Evolutionary conservation across 2,888 invertebrate genomes (phyloP), one percentile per base, ranked within the genome.

Genomic region (Chaetogeoica ovagalla): DNA sequence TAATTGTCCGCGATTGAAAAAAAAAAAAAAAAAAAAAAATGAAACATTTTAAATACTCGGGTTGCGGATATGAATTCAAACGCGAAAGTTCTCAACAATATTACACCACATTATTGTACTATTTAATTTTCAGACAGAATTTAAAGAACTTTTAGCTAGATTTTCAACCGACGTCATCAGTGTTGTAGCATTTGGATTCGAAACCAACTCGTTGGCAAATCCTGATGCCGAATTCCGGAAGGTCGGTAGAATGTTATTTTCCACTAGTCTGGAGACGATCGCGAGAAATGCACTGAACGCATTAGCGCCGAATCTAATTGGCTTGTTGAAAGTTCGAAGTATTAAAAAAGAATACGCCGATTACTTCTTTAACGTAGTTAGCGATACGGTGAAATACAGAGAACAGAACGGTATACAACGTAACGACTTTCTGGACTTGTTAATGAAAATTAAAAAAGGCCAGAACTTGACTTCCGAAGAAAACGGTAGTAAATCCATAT

Each of bases 81-180:
- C 11, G 48, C 11, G 48, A 48, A 30, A 11, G 48, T 11, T 48
- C 13, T 15, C 2, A 48, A 13, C 3, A 13, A 30, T 30, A 30
- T 30, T 30, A 30, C 4, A 30, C n/a, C n/a, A 37, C 8, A 48
- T 66, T 66, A 66, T 66, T 65, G n/a, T 66, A 66, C 59, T 8
- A 9, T 60, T 69, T n/a, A 48, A 82, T 83, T 37, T 30, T 30
- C 48, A 82, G 15, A 74, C 87, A n/a, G 87, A 88, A 75, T 84
- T 86, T 60, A 86, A 86, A 81, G 87, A 87, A 73, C 72, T 86
- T 74, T 86, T 86, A 81, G 85, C 87, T 3, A 86, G 87, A 81
- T 88, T 86, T 83, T 87, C 87, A 15, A 87, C 88, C 81, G 88
- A 88, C 84, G 87, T 88, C 2, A 88, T 88, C 65, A 88, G 88